Evolutionary conservation across 2,797 vertebrate genomes (phyloP), one percentile per base, ranked within the genome.

Genomic region (Adrianichthys oophorus): DNA sequence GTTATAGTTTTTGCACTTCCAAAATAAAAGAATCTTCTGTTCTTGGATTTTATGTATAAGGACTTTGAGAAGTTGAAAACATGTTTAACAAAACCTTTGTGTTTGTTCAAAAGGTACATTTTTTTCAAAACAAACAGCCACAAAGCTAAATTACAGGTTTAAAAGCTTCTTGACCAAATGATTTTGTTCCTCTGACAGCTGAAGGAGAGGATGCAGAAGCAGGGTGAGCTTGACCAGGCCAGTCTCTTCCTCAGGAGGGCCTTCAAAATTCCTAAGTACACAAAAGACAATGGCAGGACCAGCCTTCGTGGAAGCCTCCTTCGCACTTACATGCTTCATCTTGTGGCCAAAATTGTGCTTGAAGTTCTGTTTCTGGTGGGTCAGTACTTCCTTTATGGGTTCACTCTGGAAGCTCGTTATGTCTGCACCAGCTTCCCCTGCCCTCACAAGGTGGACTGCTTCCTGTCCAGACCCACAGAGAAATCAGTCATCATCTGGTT

Each of bases 401-500:
- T 98, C 90, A 93, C 92, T 49, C 94, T 99, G 68, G 52, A 90
- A 23, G 73, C 93, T 0, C 74, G 85, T 48, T 97, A 92, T 0
- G 82, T 95, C 53, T 99, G 97, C 74, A 59, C 72, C 55, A 89
- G 89, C 17, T 79, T 57, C 4, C 96, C 96, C 1, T 99, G 97
- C 65, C 96, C 96, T 0, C 93, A 99, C 62, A 76, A 82, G 26
- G 95, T 99, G 72, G 96, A 98, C 87, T 99, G 97, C 82, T 99
- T 94, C 62, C 91, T 99, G 69, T 99, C 96, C 13, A 91, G 96
- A 56, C 96, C 97, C 4, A 97, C 95, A 0, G 97, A 98, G 90
- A 99, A 99, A 70, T 97, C 92, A 0, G 84, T 98, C 74, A 96
- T 99, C 87, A 98, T 98, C 84, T 93, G 97, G 90, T 99, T 98